A percentile compares a stretch with the other conserved stretches of the same genome.
Conservation (phyloP, 2,797 vertebrate species). For the Mormyrops boulengeri region DNA sequence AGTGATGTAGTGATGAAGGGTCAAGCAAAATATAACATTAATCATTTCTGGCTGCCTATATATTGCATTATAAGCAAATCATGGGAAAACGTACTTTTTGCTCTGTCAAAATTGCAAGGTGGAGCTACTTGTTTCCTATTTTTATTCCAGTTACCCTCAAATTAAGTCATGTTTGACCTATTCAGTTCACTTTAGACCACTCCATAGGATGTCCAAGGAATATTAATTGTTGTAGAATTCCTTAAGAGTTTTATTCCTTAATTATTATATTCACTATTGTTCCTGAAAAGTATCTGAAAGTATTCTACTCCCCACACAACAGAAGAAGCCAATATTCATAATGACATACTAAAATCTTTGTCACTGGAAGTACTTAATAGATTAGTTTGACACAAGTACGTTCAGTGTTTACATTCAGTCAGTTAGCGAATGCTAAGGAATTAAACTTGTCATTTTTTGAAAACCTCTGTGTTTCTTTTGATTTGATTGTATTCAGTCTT, state of each 20-base stretch:
- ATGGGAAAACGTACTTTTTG: not conserved
- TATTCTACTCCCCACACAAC: not conserved
- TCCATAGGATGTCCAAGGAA: not conserved
- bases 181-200: not conserved
- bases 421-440: not conserved
- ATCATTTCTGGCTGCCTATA: not conserved
- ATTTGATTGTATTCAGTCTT: not conserved
- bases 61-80: not conserved
- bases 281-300: not conserved
- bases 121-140: not conserved
- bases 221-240: not conserved
- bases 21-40: not conserved
- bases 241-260: not conserved
- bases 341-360: not conserved
- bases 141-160: not conserved
- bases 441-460: not conserved
- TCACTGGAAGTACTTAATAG: not conserved
- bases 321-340: not conserved
- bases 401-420: not conserved
- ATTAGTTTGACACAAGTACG: not conserved
- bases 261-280: not conserved
- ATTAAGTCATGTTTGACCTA: not conserved
- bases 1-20: constrained; percentile 6
- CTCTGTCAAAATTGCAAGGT: not conserved
- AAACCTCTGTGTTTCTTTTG: not conserved